A percentile compares a stretch with the other conserved stretches of the same genome.
phyloP scores from a whole-genome alignment of 2,113 vertebrate genomes.

The Sminthopsis crassicaudata region DNA sequence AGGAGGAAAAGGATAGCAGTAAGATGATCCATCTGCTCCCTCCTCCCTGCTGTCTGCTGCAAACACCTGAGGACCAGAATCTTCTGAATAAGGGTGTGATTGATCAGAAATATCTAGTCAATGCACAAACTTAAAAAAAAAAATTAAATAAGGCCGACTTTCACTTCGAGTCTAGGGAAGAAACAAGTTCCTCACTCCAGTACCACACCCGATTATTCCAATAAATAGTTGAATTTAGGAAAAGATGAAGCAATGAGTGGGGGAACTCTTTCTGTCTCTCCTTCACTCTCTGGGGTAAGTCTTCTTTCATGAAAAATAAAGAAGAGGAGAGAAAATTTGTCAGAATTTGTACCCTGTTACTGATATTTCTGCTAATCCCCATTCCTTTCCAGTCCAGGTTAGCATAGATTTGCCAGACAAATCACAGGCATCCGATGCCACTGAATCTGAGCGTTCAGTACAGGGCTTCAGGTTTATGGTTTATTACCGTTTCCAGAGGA shows the following conservation, averaged over 20 bases:
- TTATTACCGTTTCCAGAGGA: neutral
- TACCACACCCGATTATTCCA: neutral
- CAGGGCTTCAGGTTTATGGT: neutral
- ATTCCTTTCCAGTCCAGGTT: neutral
- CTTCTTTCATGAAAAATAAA: neutral
- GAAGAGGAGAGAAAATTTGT: neutral
- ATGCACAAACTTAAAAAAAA: neutral
- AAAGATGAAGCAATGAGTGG: neutral
- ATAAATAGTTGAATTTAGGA: neutral
- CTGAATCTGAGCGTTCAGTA: neutral
- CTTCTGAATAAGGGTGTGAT: neutral
- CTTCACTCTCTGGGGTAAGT: neutral
- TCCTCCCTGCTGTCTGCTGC: conserved; percentile 21
- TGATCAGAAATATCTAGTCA: neutral
- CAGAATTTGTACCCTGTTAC: neutral
- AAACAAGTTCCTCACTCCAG: neutral
- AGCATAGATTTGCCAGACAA: neutral
- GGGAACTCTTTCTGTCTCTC: neutral
- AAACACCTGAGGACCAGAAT: neutral
- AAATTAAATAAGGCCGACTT: neutral
- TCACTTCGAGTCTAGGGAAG: neutral
- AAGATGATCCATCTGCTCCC: neutral
- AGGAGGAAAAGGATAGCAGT: neutral
- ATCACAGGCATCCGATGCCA: neutral
- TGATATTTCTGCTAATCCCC: conserved; percentile 11